A percentile compares a stretch with the other conserved stretches of the same genome.
Evolutionary conservation across 2,888 invertebrate genomes (phyloP).

Genomic region (Phoenoteleia sp.): DNA sequence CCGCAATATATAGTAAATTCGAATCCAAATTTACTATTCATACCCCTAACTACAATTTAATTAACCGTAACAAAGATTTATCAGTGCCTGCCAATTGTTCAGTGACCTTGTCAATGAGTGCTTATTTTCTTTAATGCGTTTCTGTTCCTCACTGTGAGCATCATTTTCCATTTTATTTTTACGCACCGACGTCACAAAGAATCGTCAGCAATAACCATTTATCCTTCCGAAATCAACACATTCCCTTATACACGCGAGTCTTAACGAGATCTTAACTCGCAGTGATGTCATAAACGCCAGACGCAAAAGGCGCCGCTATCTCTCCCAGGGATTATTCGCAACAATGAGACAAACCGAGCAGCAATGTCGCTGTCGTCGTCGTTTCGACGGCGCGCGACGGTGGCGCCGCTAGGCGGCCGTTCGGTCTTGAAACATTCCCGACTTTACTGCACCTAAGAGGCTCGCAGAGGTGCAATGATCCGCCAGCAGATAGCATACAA

Average conservation of each 20-base stretch:
- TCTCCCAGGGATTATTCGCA: slow-evolving; percentile 80
- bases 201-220: slow-evolving; percentile 50
- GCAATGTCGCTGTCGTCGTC: slow-evolving; percentile 59
- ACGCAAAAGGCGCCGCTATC: slow-evolving; percentile 79
- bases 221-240: slow-evolving; percentile 54
- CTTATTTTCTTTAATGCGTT: too few species aligned
- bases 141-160: not conserved
- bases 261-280: slow-evolving; percentile 84
- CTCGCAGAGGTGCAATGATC: slow-evolving; percentile 83
- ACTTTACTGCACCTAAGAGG: slow-evolving; percentile 84
- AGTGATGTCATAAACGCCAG: slow-evolving; percentile 84
- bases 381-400: slow-evolving; percentile 62
- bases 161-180: slow-evolving; percentile 39
- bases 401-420: slow-evolving; percentile 52
- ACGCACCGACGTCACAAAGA: not conserved
- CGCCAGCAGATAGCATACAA: slow-evolving; percentile 81
- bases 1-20: too few species aligned
- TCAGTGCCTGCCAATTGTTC: too few species aligned
- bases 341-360: slow-evolving; percentile 83
- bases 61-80: too few species aligned
- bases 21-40: too few species aligned
- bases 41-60: too few species aligned
- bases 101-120: too few species aligned
- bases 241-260: slow-evolving; percentile 63
- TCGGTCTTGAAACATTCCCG: slow-evolving; percentile 66